Conservation (phyloP, 1,140 invertebrate species). For the Drosophila saltans region DNA sequence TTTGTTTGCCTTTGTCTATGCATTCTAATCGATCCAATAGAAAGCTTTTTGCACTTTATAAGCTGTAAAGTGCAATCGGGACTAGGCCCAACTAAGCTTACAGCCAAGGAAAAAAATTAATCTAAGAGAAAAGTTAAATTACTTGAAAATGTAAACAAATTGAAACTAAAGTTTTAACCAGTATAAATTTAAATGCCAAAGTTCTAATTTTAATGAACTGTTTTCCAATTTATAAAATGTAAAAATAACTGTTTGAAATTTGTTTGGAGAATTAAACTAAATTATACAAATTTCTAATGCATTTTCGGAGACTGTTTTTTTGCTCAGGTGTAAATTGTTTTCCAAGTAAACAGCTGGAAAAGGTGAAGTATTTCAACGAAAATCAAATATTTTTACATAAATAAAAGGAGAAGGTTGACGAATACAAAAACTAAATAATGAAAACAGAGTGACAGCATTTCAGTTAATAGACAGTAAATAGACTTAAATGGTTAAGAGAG, state of each 20-base stretch:
- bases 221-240: too few species aligned
- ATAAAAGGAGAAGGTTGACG: not conserved
- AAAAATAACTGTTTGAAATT: not conserved
- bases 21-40: slow-evolving; percentile 16
- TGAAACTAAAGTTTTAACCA: not conserved
- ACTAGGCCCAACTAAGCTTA: slow-evolving; percentile 9
- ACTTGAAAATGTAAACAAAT: not conserved
- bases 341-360: slow-evolving; percentile 21
- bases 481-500: slow-evolving; percentile 47
- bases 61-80: slow-evolving; percentile 10
- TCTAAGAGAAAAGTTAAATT: too few species aligned
- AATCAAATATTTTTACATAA: slow-evolving; percentile 42
- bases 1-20: too few species aligned
- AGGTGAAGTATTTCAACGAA: slow-evolving; percentile 29
- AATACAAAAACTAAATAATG: not conserved
- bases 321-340: slow-evolving; percentile 13
- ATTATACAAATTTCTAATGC: not conserved
- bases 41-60: slow-evolving; percentile 39
- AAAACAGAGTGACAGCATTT: slow-evolving; percentile 25
- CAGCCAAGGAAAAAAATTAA: too few species aligned
- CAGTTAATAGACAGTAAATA: slow-evolving; percentile 52
- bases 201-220: too few species aligned
- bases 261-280: too few species aligned
- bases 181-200: too few species aligned
- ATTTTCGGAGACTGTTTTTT: not conserved